Base-by-base conservation (phyloP, 2,888 invertebrate genomes). In the Crepidodera aurea region DNA sequence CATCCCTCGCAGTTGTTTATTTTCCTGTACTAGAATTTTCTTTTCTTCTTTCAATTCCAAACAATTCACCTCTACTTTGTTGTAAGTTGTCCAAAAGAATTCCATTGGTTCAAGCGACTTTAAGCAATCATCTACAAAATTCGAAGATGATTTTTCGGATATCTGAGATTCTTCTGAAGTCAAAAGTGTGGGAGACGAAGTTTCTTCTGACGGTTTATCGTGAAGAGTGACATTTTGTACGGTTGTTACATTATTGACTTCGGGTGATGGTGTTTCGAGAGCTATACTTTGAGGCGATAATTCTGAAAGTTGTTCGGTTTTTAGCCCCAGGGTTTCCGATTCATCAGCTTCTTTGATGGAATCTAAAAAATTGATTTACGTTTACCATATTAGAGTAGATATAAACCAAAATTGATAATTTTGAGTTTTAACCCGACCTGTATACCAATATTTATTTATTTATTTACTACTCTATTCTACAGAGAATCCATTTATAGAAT, bases 51-150 rank as follows among this genome's bases (percentile, higher is more conserved):
- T 84, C 61, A 86, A 72, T 29, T 75, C 75, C 42, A 71, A 67
- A 40, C 70, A 72, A 53, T 79, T 77, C 2, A 80, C 67, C 40
- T 82, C 71, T 0, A 82, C 84, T 69, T 83, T 83, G 72, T 84
- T 86, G 72, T 79, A 84, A 6, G 81, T 74, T 69, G 80, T 78
- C 86, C 86, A 86, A 73, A 86, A 84, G 62, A 82, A 80, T 60
- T 84, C 84, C 73, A 86, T 60, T 51, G 75, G 70, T 13, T 71
- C 66, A 40, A 80, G 66, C 25, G 65, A 66, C 2, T 73, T 74
- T 29, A 73, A 72, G 51, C 71, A 71, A 29, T 70, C 27, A 22
- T 66, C 73, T 44, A 65, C 50, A 19, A 67, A 54, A 42, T 55
- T 15, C 6, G 54, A 1, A 4, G 63, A 46, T 54, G 40, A 40